Conservation (phyloP, 1,140 invertebrate species). For the Leguminivora glycinivorella region DNA sequence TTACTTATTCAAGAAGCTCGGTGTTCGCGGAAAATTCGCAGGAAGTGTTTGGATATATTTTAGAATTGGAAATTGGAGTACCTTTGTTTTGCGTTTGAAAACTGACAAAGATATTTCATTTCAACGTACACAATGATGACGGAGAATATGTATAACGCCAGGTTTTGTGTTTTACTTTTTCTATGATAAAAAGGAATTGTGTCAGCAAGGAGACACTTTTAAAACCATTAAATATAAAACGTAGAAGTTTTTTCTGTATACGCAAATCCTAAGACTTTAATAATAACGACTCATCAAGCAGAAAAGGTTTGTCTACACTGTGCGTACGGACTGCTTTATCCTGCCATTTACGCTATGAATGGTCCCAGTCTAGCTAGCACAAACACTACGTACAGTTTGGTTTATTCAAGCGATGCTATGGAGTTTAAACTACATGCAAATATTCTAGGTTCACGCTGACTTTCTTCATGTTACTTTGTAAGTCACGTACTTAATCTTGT, state of each 20-base stretch:
- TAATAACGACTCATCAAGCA: neutral
- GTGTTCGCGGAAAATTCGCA: neutral
- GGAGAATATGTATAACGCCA: too few relatives aligned
- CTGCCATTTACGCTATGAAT: neutral
- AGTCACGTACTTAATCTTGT: neutral
- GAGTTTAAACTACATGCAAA: neutral
- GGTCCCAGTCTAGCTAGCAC: neutral
- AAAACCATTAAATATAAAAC: too few relatives aligned
- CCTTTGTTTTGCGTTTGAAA: neutral
- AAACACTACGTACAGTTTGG: neutral
- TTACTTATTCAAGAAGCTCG: conserved; percentile 25
- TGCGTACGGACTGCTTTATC: neutral
- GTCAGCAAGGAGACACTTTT: too few relatives aligned
- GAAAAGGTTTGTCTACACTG: neutral
- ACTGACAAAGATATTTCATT: too few relatives aligned
- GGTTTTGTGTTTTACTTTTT: too few relatives aligned
- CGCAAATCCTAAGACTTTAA: neutral
- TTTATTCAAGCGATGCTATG: neutral
- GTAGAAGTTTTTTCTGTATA: too few relatives aligned
- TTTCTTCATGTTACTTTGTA: neutral
- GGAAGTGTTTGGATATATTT: conserved; percentile 10
- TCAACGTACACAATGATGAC: too few relatives aligned
- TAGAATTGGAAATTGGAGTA: conserved; percentile 8
- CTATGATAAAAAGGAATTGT: too few relatives aligned
- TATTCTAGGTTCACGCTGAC: neutral